Conservation (phyloP, 1,140 invertebrate genomes). For the Belonocnema kinseyi region DNA sequence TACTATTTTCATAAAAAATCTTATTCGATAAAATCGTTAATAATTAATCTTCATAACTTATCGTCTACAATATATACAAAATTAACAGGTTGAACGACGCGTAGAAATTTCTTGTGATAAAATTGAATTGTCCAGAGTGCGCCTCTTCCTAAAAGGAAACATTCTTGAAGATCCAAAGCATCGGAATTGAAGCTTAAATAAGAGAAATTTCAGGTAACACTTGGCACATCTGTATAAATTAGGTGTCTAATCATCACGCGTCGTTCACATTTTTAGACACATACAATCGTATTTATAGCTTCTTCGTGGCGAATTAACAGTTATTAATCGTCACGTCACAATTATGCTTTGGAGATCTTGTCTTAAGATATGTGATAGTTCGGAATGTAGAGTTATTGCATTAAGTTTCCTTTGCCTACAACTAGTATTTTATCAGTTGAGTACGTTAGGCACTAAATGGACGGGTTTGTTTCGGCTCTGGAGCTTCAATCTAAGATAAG, state of each 20-base stretch:
- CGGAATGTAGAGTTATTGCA: constrained; percentile 36
- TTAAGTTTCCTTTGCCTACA: constrained; percentile 11
- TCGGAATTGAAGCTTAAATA: neutral
- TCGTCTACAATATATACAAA: constrained; percentile 65
- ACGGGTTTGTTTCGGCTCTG: constrained; percentile 60
- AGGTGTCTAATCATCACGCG: neutral
- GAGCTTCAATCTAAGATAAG: constrained; percentile 56
- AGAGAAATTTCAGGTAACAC: neutral
- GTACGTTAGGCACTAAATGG: constrained; percentile 69
- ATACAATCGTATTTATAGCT: constrained; percentile 34
- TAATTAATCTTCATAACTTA: constrained; percentile 52
- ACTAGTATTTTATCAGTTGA: constrained; percentile 50
- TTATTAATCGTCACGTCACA: constrained; percentile 2
- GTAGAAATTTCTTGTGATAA: neutral
- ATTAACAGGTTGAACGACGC: constrained; percentile 57
- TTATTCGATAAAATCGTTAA: constrained; percentile 61
- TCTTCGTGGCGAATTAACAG: constrained; percentile 36
- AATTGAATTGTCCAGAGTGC: constrained; percentile 29
- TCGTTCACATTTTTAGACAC: neutral
- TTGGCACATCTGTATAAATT: neutral
- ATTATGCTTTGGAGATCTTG: constrained; percentile 57
- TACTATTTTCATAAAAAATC: constrained; percentile 66
- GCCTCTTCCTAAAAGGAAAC: neutral
- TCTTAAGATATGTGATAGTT: constrained; percentile 22
- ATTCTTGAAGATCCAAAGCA: neutral